These are phyloP conservation scores for Gallinago paraguaiae DNA, from an alignment of 2,113 vertebrate genomes.

Conservation along the genomic window DNA sequence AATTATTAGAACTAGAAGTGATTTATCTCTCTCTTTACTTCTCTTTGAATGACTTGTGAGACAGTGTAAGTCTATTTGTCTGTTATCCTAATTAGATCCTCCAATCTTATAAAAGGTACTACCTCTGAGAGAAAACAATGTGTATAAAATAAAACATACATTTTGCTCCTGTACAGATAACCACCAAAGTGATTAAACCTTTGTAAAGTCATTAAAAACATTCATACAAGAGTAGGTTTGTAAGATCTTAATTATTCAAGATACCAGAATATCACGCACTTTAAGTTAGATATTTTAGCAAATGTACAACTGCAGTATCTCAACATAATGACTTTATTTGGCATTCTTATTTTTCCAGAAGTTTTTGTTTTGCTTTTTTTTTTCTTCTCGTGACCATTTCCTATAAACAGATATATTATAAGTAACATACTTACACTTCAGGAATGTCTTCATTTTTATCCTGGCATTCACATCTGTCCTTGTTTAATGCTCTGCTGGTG, in stretches of 20 bases:
- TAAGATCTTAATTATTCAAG: not conserved
- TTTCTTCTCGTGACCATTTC: not conserved
- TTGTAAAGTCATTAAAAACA: not conserved
- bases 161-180: not conserved
- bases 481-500: conserved; percentile 84
- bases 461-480: conserved; percentile 79
- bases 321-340: not conserved
- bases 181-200: not conserved
- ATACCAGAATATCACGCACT: not conserved
- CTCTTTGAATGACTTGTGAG: not conserved
- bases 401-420: conserved; percentile 61
- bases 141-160: not conserved
- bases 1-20: not conserved
- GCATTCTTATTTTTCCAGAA: conserved; percentile 41
- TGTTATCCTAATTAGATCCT: not conserved
- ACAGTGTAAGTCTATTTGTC: not conserved
- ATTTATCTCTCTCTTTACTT: not conserved
- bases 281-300: not conserved
- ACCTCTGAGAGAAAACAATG: not conserved
- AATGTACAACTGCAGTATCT: not conserved
- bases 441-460: conserved; percentile 71
- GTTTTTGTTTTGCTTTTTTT: not conserved
- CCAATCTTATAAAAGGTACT: not conserved
- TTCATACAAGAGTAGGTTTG: not conserved
- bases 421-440: conserved; percentile 62